These are phyloP conservation scores for Poeciliopsis infans DNA, from an alignment of 2,797 vertebrate genomes.

Conservation along the genomic window DNA sequence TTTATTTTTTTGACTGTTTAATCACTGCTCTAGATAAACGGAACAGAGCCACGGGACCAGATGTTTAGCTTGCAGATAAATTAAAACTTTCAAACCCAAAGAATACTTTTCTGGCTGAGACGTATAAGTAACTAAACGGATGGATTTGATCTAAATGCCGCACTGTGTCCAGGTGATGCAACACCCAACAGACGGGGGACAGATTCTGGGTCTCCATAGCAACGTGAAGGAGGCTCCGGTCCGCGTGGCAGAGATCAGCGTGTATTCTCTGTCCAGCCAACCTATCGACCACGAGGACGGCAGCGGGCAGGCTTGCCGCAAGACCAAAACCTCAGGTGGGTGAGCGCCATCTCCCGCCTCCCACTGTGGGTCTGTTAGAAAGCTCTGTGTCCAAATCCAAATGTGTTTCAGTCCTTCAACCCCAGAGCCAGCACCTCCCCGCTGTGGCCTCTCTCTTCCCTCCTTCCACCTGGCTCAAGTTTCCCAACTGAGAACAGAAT, in stretches of 20 bases:
- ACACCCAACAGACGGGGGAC: conserved; percentile 82
- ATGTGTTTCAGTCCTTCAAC: conserved; percentile 49
- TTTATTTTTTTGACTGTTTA: not conserved
- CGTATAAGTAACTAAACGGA: conserved; percentile 1
- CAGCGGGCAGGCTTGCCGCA: conserved; percentile 76
- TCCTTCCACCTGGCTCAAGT: conserved; percentile 63
- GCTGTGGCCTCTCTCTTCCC: conserved; percentile 44
- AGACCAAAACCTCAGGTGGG: conserved; percentile 83
- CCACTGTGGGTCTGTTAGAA: conserved; percentile 21
- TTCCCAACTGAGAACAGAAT: conserved; percentile 60
- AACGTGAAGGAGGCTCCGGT: conserved; percentile 82
- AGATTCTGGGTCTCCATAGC: conserved; percentile 83
- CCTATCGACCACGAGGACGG: conserved; percentile 83
- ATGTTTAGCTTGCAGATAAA: not conserved
- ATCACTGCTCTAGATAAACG: not conserved
- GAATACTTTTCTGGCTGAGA: not conserved
- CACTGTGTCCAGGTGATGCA: conserved; percentile 81
- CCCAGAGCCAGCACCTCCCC: conserved; percentile 34
- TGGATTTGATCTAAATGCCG: conserved; percentile 19
- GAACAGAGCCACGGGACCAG: not conserved
- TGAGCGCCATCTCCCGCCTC: conserved; percentile 11
- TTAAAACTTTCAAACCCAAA: not conserved
- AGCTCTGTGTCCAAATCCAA: conserved; percentile 22
- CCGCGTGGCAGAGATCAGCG: conserved; percentile 83
- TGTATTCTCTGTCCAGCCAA: conserved; percentile 83